Conservation (phyloP, 2,888 invertebrate genomes). For the Papilio protenor region DNA sequence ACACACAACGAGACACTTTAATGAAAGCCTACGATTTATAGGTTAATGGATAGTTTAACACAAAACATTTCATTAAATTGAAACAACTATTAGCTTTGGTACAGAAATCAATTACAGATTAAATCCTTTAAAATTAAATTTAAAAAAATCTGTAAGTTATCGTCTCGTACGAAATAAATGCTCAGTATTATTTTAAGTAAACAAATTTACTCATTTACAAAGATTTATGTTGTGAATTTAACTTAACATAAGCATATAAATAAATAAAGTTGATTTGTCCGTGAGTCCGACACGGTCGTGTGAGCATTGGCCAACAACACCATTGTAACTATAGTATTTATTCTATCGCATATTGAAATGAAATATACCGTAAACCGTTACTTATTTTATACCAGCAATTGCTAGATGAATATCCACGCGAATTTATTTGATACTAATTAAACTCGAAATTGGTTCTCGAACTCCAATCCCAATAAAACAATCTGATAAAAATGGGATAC, state of each 20-base stretch:
- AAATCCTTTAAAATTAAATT: background rate
- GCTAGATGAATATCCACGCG: background rate
- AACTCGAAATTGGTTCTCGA: background rate
- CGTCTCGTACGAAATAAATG: background rate
- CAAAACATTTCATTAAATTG: background rate
- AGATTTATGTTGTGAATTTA: conserved; percentile 7
- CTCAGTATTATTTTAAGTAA: background rate
- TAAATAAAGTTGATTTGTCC: conserved; percentile 17
- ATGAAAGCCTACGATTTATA: conserved; percentile 58
- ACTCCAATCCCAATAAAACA: background rate
- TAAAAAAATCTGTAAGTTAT: background rate
- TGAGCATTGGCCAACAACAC: conserved; percentile 18
- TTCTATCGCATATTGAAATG: conserved; percentile 3
- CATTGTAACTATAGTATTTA: conserved; percentile 18
- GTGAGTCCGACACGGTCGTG: conserved; percentile 37
- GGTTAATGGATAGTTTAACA: conserved; percentile 25
- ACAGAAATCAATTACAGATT: background rate
- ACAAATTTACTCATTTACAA: background rate
- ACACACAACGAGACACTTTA: conserved; percentile 60
- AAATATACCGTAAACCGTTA: background rate
- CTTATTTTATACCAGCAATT: background rate
- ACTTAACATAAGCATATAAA: background rate
- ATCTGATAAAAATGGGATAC: background rate
- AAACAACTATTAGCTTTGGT: background rate
- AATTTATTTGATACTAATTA: background rate